phyloP scores from a whole-genome alignment of 2,888 invertebrate species.

The Mantis religiosa region DNA sequence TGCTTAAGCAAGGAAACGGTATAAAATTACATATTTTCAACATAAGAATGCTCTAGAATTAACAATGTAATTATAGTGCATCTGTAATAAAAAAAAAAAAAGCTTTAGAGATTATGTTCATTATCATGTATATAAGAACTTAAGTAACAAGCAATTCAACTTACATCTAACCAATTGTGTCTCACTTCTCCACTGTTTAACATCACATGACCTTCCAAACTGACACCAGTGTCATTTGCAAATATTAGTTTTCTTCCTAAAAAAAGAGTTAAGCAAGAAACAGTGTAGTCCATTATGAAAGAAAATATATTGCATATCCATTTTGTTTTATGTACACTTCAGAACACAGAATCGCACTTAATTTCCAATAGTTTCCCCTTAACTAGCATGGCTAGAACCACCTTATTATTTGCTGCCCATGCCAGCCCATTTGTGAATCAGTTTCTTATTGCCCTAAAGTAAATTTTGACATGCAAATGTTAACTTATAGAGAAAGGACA shows the following conservation, averaged over 20 bases:
- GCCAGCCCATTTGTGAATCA: too few species aligned
- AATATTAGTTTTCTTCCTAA: constrained; percentile 75
- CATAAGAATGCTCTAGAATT: neutral
- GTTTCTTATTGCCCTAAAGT: too few species aligned
- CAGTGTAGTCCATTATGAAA: neutral
- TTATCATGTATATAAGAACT: neutral
- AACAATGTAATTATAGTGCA: neutral
- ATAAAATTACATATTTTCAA: neutral
- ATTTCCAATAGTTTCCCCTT: too few species aligned
- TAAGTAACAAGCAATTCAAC: constrained; percentile 36
- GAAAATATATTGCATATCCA: neutral
- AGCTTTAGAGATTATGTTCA: neutral
- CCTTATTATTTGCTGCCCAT: too few species aligned
- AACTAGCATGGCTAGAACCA: too few species aligned
- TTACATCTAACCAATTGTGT: constrained; percentile 88
- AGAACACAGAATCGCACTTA: too few species aligned
- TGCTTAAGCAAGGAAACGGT: too few species aligned
- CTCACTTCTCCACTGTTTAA: constrained; percentile 90
- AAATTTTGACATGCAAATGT: too few species aligned
- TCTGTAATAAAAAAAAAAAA: neutral
- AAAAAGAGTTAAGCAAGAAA: constrained; percentile 35
- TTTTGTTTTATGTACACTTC: too few species aligned
- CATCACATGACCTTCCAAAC: constrained; percentile 83
- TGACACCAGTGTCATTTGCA: constrained; percentile 87
- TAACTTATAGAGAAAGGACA: too few species aligned